Base-by-base conservation (phyloP, 2,113 vertebrate species). In the Aphyosemion australe region DNA sequence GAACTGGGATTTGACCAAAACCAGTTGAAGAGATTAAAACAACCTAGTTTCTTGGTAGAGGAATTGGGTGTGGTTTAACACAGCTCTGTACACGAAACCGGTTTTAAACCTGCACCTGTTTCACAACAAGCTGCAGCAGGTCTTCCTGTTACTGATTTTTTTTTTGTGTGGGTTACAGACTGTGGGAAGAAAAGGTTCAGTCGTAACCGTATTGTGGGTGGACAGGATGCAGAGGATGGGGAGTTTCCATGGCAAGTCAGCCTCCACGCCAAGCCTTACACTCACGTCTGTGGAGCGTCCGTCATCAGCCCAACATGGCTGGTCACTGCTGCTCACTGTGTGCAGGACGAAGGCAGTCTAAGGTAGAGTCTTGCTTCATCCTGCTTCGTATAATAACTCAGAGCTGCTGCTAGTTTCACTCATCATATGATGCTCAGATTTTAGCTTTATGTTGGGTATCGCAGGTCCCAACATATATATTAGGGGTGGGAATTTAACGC, bases 171-270 rank as follows among this genome's bases (percentile, higher is more conserved):
- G 3, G 26, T 53, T 58, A 7, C 78, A 99, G 97, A 92, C 46
- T 99, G 97, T 5, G 97, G 97, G 12, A 81, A 26, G 43, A 93
- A 88, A 1, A 79, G 79, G 0, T 96, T 89, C 32, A 94, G 78
- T 72, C 77, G 82, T 6, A 16, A 8, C 1, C 94, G 97, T n/a
- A 95, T 99, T 0, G 96, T 99, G 0, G 97, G 97, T 0, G 97
- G 97, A 15, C 84, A 92, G 77, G 76, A 95, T 0, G 91, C 96
- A 0, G 90, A 93, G 0, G 79, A 79, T 5, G 97, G 95, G 0
- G 96, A 99, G 72, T 99, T 93, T 87, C 97, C 97, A 0, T 99
- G 97, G 97, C 97, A 98, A 84, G 93, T 98, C 91, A 99, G 97
- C 91, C 94, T 99, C 12, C 96, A 99, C 0, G 64, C 76, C 14